phyloP scores from a whole-genome alignment of 2,113 vertebrate species.

The Polypterus bichir region DNA sequence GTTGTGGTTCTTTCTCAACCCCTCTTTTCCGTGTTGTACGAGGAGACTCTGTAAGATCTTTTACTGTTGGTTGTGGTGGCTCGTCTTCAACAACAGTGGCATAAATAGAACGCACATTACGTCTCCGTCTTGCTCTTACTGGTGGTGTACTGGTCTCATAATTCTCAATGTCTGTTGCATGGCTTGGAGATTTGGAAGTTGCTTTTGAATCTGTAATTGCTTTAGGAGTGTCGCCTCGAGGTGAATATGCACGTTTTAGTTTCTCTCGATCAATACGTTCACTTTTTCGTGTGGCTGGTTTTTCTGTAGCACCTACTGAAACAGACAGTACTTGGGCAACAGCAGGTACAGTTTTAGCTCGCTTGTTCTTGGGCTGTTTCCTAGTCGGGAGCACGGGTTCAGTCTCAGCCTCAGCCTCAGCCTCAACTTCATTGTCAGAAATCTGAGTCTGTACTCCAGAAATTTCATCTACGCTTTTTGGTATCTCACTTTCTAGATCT shows the following conservation, averaged over 20 bases:
- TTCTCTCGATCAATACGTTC: slow-evolving; percentile 90
- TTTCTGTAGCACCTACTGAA: slow-evolving; percentile 44
- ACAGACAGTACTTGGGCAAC: slow-evolving; percentile 41
- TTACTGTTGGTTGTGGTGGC: slow-evolving; percentile 46
- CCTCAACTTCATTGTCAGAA: slow-evolving; percentile 55
- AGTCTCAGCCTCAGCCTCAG: slow-evolving; percentile 40
- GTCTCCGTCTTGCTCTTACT: slow-evolving; percentile 66
- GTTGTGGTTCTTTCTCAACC: slow-evolving; percentile 59
- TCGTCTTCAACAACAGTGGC: slow-evolving; percentile 77
- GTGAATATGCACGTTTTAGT: slow-evolving; percentile 72
- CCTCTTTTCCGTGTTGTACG: slow-evolving; percentile 74
- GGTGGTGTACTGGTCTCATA: slow-evolving; percentile 65
- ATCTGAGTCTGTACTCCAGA: slow-evolving; percentile 42
- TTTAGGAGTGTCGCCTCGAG: slow-evolving; percentile 72
- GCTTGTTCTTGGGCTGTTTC: slow-evolving; percentile 78
- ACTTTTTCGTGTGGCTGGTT: slow-evolving; percentile 81
- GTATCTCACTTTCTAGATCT: slow-evolving; percentile 29
- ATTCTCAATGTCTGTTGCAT: slow-evolving; percentile 57
- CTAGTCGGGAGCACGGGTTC: slow-evolving; percentile 58
- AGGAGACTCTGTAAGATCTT: slow-evolving; percentile 62
- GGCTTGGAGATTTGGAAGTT: slow-evolving; percentile 68
- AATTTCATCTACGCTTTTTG: slow-evolving; percentile 43
- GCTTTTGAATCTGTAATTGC: slow-evolving; percentile 58
- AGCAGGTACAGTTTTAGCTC: slow-evolving; percentile 56
- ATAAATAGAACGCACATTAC: slow-evolving; percentile 86